Evolutionary conservation across 2,113 vertebrate genomes (phyloP), one percentile per base, ranked within the genome.

Genomic region (Pampusana beccarii): DNA sequence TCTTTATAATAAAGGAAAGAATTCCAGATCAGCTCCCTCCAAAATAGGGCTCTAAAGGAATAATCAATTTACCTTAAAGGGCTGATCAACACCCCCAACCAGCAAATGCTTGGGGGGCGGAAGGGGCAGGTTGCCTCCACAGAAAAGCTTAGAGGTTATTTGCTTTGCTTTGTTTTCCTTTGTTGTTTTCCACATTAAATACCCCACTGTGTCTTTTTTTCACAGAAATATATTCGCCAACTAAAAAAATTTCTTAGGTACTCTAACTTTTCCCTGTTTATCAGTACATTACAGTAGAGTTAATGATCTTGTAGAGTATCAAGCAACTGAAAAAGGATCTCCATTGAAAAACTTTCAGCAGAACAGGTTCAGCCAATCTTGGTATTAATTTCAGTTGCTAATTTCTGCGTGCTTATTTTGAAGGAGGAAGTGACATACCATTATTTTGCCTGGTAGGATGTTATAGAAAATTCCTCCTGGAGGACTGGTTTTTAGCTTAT

Each of bases 1-100:
- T 91, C n/a, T 91, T 81, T 57, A 48, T 64, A 65, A 36, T 61
- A 57, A 82, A 69, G 24, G 33, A 78, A 88, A 71, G 26, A 72
- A 82, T 48, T 65, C 85, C 86, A 69, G 21, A 72, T 69, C 2
- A 10, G 28, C 31, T 91, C 34, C 9, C 26, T 73, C 24, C 46
- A 94, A 80, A 87, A 75, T 18, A 33, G 6, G 18, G 7, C 12
- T 86, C 44, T 87, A 67, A 79, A 87, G 18, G 38, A 78, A 36
- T 56, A 48, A 93, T 25, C 31, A 50, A 4, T 64, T 66, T 74
- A 53, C 61, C 71, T 34, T 42, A 42, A 66, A 78, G 16, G 14
- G 57, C 6, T 11, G 10, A 58, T 34, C 72, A 65, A 24, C 3
- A 16, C 40, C 24, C 13, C 28, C 24, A 80, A 6, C 5, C 19